Evolutionary conservation across 2,888 invertebrate species (phyloP), one percentile per base, ranked within the genome.

Genomic region (Drosophila eohydei): DNA sequence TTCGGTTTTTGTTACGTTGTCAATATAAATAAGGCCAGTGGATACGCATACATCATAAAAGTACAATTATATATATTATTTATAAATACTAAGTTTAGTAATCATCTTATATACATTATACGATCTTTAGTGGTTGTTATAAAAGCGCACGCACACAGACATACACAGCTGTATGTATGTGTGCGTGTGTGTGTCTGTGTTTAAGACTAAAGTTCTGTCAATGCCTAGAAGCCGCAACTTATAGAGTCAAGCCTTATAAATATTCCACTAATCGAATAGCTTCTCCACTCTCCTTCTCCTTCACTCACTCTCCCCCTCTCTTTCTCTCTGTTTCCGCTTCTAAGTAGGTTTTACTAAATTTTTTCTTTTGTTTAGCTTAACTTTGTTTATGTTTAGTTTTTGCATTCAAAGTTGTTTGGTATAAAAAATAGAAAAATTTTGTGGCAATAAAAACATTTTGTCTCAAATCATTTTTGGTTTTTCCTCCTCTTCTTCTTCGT

Each of bases 381-480:
- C 40, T 56, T 59, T 48, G 41, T 41, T 43, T 52, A 36, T 63
- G 34, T 41, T 65, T 62, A 76, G 74, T 86, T 50, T 12, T 80
- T 55, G 52, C 66, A 32, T 77, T 87, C 72, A 78, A 83, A 89
- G 83, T 87, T 80, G 58, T 78, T 90, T 90, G 91, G 91, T 92
- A 92, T 92, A 92, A 92, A 92, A 92, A 92, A 92, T 92, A 92
- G 91, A 92, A 92, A 90, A 90, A 90, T 89, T 84, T 89, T 63
- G 80, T 85, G 79, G 83, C 88, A 85, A 85, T 88, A 77, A 85
- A 84, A 91, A 88, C 72, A 65, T 80, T 72, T 67, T 77, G 55
- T 81, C 73, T 74, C 72, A 74, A 72, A 80, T 71, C 50, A 80
- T 81, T 52, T 52, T 52, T 52, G 11, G 34, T 21, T 52, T 52